Conservation (phyloP, 2,113 vertebrate genomes). For the Xenus cinereus region DNA sequence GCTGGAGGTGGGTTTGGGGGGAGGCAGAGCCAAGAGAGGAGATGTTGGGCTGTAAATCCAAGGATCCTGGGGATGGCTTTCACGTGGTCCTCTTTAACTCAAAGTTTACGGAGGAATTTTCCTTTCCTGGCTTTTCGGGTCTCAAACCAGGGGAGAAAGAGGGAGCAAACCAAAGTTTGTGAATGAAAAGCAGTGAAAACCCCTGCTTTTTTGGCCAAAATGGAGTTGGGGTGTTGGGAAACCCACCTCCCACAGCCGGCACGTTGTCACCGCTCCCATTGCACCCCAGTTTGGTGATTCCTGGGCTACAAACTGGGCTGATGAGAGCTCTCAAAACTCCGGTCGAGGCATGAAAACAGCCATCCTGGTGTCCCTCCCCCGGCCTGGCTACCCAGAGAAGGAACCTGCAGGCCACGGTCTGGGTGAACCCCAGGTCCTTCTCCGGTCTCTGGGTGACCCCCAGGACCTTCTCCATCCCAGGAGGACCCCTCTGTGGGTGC, state of each 20-base stretch:
- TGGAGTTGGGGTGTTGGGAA: neutral
- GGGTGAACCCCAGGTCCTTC: too few relatives aligned
- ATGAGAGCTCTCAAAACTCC: neutral
- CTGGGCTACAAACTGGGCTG: neutral
- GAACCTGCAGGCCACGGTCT: neutral
- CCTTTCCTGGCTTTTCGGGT: neutral
- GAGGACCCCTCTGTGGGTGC: too few relatives aligned
- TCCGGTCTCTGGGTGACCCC: too few relatives aligned
- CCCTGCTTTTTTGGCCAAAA: fast-evolving
- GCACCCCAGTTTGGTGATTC: neutral
- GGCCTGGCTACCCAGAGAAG: neutral
- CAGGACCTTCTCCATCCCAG: neutral
- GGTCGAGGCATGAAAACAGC: neutral
- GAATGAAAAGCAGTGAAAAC: neutral
- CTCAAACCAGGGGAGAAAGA: neutral
- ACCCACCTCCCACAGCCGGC: neutral
- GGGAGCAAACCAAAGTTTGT: neutral
- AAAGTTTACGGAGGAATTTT: neutral
- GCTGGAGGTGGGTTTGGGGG: neutral
- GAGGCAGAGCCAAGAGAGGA: conserved; percentile 49
- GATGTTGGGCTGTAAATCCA: neutral
- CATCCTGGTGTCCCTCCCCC: neutral
- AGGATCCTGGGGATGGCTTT: neutral
- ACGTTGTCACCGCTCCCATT: fast-evolving
- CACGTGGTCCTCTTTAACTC: neutral